Percentiles rank a stretch among this genome's conserved stretches.
Evolutionary conservation across 2,888 invertebrate species (phyloP).

Genomic region (Pinctada fucata): DNA sequence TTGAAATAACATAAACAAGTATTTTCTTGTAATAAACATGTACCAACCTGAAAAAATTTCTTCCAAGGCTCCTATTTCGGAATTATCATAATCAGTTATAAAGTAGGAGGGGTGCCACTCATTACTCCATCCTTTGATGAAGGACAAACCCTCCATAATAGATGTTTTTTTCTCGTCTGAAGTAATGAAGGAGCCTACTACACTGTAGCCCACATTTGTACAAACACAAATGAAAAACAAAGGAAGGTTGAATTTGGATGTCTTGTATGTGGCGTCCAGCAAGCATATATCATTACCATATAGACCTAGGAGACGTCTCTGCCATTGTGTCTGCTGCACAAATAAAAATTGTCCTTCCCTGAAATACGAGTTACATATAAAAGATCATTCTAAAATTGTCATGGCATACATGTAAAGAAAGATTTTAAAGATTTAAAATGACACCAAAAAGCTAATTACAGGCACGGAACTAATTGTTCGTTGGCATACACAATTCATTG

Average conservation of each 20-base stretch:
- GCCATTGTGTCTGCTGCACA: constrained; percentile 40
- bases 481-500: too few species aligned
- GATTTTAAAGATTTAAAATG: too few species aligned
- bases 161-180: constrained; percentile 31
- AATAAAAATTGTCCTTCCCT: constrained; percentile 34
- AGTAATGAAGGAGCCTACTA: constrained; percentile 41
- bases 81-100: constrained; percentile 38
- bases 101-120: constrained; percentile 36
- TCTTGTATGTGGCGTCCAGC: constrained; percentile 46
- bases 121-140: constrained; percentile 37
- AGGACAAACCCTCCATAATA: constrained; percentile 37
- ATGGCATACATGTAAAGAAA: too few species aligned
- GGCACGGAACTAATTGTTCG: too few species aligned
- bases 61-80: constrained; percentile 43
- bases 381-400: too few species aligned
- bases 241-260: constrained; percentile 46
- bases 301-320: constrained; percentile 36
- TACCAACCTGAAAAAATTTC: constrained; percentile 40
- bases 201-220: constrained; percentile 46
- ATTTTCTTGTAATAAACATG: not conserved
- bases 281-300: constrained; percentile 47
- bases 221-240: constrained; percentile 42
- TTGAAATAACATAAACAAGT: too few species aligned
- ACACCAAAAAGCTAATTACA: too few species aligned
- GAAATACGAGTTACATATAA: not conserved